A percentile compares a stretch with the other conserved stretches of the same genome.
Evolutionary conservation across 1,140 invertebrate species (phyloP).

Genomic region (Solen grandis): DNA sequence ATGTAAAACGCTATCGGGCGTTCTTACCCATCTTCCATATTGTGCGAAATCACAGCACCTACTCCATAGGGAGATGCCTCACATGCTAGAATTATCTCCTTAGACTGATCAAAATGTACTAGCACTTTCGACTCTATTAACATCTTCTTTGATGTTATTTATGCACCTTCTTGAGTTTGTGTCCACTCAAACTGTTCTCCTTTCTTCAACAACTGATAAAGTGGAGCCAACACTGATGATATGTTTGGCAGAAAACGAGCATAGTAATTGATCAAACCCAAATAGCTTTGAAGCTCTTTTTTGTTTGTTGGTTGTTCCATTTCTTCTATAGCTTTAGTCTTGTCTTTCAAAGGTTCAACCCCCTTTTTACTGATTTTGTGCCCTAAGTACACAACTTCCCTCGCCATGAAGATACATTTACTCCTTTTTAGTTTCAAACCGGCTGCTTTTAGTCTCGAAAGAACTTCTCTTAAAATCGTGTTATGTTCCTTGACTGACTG

Average conservation of each 20-base stretch:
- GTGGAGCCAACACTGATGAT: slow-evolving; percentile 12
- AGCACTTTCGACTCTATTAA: background rate
- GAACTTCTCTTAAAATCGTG: slow-evolving; percentile 29
- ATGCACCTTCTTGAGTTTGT: background rate
- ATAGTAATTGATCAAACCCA: slow-evolving; percentile 62
- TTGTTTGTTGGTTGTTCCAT: slow-evolving; percentile 41
- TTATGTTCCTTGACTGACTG: slow-evolving; percentile 35
- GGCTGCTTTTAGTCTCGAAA: slow-evolving; percentile 57
- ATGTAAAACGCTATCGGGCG: background rate
- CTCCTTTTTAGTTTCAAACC: slow-evolving; percentile 79
- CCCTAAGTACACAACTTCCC: slow-evolving; percentile 74
- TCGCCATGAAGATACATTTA: slow-evolving; percentile 73
- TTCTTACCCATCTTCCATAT: background rate
- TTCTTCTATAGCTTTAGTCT: slow-evolving; percentile 68
- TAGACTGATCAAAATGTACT: background rate
- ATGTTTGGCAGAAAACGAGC: slow-evolving; percentile 19
- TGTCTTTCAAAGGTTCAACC: slow-evolving; percentile 61
- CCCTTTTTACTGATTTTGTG: slow-evolving; percentile 68
- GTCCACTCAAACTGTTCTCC: background rate
- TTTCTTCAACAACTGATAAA: slow-evolving; percentile 14
- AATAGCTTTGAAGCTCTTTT: slow-evolving; percentile 29
- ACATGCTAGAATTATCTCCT: background rate
- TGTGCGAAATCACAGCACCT: background rate
- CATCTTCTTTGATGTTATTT: background rate
- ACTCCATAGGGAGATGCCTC: background rate